These are phyloP conservation scores for Lucilia cuprina DNA, from an alignment of 1,140 invertebrate species.

Conservation along the genomic window DNA sequence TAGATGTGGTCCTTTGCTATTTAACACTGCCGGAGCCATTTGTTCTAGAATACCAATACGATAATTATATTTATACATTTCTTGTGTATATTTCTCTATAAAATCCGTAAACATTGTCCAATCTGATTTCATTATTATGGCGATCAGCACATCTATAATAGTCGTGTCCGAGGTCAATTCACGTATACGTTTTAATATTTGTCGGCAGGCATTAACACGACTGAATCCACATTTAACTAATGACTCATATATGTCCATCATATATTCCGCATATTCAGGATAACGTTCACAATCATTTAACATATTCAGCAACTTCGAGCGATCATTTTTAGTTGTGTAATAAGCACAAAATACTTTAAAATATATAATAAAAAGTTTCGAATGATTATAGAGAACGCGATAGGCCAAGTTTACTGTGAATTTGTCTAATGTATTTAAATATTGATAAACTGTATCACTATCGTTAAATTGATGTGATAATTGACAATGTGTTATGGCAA, in stretches of 20 bases:
- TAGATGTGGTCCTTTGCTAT: not conserved
- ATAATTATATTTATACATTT: not conserved
- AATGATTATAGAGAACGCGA: not conserved
- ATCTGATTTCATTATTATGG: conserved; percentile 29
- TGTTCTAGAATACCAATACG: conserved; percentile 5
- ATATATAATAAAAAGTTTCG: conserved; percentile 20
- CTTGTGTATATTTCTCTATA: not conserved
- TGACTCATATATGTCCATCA: not conserved
- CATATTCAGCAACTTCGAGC: conserved; percentile 8
- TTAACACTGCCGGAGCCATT: conserved; percentile 9
- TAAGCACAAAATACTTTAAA: conserved; percentile 15
- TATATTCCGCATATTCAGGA: not conserved
- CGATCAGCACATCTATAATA: conserved; percentile 16
- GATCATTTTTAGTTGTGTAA: not conserved
- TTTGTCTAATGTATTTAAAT: not conserved
- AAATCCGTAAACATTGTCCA: conserved; percentile 29
- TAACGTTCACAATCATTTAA: conserved; percentile 32
- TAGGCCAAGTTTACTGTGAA: not conserved
- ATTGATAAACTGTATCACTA: not conserved
- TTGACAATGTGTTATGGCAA: not conserved
- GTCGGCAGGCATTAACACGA: conserved; percentile 27
- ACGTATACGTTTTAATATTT: conserved; percentile 7
- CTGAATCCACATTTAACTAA: conserved; percentile 21
- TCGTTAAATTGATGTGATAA: not conserved
- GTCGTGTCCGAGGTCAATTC: not conserved